Evolutionary conservation across 2,113 vertebrate species (phyloP), one percentile per base, ranked within the genome.

Genomic region (Ageneiosus marmoratus): DNA sequence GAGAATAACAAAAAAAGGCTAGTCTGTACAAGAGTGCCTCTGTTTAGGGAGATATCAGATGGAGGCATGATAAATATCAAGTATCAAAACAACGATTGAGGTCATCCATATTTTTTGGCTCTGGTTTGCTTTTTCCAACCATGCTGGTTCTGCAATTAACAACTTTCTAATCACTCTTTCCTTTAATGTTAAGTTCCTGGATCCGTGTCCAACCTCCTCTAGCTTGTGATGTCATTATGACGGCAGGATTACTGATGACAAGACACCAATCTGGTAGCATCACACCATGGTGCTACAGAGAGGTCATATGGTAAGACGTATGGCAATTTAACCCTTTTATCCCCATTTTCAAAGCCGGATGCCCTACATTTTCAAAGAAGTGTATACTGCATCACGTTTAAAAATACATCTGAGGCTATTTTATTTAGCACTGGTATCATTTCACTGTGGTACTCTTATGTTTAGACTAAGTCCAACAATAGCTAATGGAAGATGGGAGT

Each of bases 211-310:
- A 53, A 37, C n/a, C 27, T 67, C 67, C 83, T 63, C 2, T 69
- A 29, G 69, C 58, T 58, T 72, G 27, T 84, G 82, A 84, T 53
- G 72, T 75, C 81, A 60, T 76, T 20, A 60, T 85, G 63, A 80
- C 44, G 41, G 50, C 77, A 77, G 51, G 27, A 32, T 76, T 41
- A 41, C 51, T 74, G 60, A 82, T 69, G 73, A 83, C 75, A 77
- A 86, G 48, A 67, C 60, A 73, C 46, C 55, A 84, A 79, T 72
- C 51, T 79, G 76, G 53, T 58, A 60, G 15, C 58, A 79, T 79
- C 82, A 79, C 81, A 77, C 65, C 67, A 69, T 77, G 77, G 79
- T 83, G 77, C 62, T 85, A 70, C 55, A 67, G 60, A 79, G 53
- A 65, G 55, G 51, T 86, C 58, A 79, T 75, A 87, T 82, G 83